A percentile compares a stretch with the other conserved stretches of the same genome.
These are phyloP conservation scores for Tetraodon nigroviridis DNA, from an alignment of 2,113 vertebrate genomes.

Conservation along the genomic window DNA sequence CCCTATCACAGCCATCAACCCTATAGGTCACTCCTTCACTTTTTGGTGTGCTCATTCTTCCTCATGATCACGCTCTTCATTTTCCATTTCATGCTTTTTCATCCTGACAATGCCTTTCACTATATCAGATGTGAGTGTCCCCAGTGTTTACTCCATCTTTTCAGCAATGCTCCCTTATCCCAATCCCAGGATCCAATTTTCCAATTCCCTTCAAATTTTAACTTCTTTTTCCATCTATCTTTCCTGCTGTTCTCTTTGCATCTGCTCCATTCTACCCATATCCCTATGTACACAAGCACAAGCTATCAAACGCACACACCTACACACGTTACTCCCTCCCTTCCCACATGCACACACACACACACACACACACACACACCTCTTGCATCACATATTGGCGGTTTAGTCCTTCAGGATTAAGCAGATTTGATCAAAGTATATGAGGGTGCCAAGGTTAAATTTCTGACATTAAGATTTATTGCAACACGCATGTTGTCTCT, in stretches of 20 bases:
- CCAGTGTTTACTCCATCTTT: slow-evolving; percentile 18
- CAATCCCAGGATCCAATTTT: slow-evolving; percentile 40
- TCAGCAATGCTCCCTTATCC: slow-evolving; percentile 20
- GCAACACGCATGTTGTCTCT: slow-evolving; percentile 52
- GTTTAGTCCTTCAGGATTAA: slow-evolving; percentile 65
- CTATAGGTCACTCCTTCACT: slow-evolving; percentile 42
- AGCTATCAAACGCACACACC: slow-evolving; percentile 21
- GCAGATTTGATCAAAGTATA: slow-evolving; percentile 67
- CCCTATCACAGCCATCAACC: slow-evolving; percentile 46
- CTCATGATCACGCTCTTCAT: slow-evolving; percentile 14
- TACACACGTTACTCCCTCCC: background rate
- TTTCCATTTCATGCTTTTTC: slow-evolving; percentile 14
- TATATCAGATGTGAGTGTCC: slow-evolving; percentile 23
- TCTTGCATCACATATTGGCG: slow-evolving; percentile 50
- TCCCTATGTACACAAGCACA: slow-evolving; percentile 34
- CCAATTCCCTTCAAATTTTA: slow-evolving; percentile 47
- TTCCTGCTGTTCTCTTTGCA: slow-evolving; percentile 41
- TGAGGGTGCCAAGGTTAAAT: slow-evolving; percentile 50
- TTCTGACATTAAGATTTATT: slow-evolving; percentile 59
- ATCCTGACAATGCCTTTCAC: slow-evolving; percentile 1
- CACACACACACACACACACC: slow-evolving; percentile 18
- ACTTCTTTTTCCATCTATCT: slow-evolving; percentile 40
- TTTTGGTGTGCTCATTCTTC: slow-evolving; percentile 27
- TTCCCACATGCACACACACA: slow-evolving; percentile 1
- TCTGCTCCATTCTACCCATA: slow-evolving; percentile 38